Base-by-base conservation (phyloP, 2,797 vertebrate genomes). In the Zenarchopterus dispar region DNA sequence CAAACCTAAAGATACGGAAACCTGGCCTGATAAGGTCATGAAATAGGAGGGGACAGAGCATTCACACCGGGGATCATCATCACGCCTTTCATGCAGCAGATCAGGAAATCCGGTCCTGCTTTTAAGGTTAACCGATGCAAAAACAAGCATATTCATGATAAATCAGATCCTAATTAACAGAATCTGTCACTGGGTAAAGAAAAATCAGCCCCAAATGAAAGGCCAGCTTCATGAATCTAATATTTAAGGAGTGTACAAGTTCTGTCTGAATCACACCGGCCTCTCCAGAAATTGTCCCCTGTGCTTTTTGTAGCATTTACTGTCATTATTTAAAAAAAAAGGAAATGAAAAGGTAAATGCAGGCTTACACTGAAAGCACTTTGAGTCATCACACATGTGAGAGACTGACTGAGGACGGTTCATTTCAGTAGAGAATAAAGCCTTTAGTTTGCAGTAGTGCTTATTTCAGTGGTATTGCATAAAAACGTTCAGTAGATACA, bases 401-500 rank as follows among this genome's bases (percentile, higher is more conserved):
- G 52, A 72, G 63, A 73, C 56, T 49, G 75, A 70, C 71, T 62
- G 74, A 84, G 79, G 65, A 88, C 61, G 73, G 75, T 73, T 88
- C 80, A 77, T 80, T 66, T 69, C 42, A 75, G 82, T 73, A 82
- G 72, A 84, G 78, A 83, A 88, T 72, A 89, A 88, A 88, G 71
- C 80, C 81, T 88, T 76, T 63, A 56, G 83, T 84, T 87, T 86
- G 84, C 76, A 86, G 74, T 82, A 73, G 68, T 83, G 75, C 83
- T 59, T 82, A 47, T 76, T 81, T 81, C 62, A 73, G 78, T 67
- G 64, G 64, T 84, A 88, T 87, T 89, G 89, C 87, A 88, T 91
- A 91, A 89, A 90, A 90, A 86, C 39, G 23, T 81, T 89, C 54
- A 60, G 66, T 60, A 87, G 83, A 86, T 92, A 92, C 65, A 92